Evolutionary conservation across 2,113 vertebrate species (phyloP).

Genomic region (Odocoileus virginianus): DNA sequence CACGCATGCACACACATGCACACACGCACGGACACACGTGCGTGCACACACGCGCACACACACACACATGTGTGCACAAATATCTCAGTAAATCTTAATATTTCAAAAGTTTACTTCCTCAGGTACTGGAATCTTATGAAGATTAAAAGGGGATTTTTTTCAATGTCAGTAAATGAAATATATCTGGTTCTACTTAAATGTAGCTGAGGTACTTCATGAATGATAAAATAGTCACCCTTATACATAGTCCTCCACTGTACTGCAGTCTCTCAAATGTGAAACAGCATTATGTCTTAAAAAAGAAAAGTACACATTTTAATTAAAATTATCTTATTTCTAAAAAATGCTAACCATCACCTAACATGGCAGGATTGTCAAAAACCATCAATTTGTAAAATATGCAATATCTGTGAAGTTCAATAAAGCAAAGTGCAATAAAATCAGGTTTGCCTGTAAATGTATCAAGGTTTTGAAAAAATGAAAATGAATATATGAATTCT

Average conservation of each 20-base stretch:
- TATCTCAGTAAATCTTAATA: background rate
- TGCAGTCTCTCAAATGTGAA: background rate
- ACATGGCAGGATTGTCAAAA: background rate
- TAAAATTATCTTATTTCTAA: background rate
- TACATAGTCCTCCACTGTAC: no score
- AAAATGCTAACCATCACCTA: background rate
- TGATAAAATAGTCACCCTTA: background rate
- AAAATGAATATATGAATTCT: background rate
- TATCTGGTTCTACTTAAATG: background rate
- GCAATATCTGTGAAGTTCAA: background rate
- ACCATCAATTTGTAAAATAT: background rate
- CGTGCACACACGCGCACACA: no score
- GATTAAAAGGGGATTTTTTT: background rate
- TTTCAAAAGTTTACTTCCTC: background rate
- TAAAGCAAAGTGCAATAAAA: background rate
- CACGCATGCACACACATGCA: no score
- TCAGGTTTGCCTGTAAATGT: background rate
- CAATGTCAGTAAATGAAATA: background rate
- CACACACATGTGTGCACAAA: background rate
- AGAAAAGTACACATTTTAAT: background rate
- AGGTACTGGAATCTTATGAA: background rate
- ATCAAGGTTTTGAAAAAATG: background rate
- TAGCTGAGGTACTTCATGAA: background rate
- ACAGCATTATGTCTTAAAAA: background rate
- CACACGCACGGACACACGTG: no score